Conservation (phyloP, 2,113 vertebrate species). For the Tapirus terrestris region DNA sequence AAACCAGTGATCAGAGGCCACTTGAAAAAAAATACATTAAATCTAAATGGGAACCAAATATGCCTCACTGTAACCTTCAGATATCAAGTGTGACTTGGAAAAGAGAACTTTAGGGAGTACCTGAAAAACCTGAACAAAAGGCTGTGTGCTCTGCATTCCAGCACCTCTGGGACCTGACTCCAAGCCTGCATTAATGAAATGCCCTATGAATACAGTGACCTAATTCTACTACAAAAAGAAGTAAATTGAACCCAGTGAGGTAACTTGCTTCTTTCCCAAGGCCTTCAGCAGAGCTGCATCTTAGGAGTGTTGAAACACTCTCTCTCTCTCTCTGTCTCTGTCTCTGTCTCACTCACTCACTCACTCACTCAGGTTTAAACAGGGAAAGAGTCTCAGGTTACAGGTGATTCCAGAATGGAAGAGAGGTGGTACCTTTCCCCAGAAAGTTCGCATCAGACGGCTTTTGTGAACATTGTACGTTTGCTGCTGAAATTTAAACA, state of each 20-base stretch:
- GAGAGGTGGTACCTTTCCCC: neutral
- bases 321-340: too few species aligned
- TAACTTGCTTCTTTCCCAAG: neutral
- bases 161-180: neutral
- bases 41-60: neutral
- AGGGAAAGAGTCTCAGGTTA: neutral
- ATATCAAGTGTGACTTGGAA: neutral
- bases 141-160: neutral
- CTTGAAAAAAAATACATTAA: neutral
- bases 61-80: neutral
- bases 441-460: neutral
- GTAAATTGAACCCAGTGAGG: neutral
- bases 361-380: rapidly evolving
- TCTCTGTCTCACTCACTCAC: neutral
- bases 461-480: neutral
- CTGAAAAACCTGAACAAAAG: constrained; percentile 46
- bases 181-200: neutral
- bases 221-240: constrained; percentile 34
- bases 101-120: neutral
- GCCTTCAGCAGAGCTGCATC: neutral
- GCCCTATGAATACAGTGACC: constrained; percentile 47
- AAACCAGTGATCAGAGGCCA: neutral
- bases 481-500: neutral
- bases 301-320: neutral
- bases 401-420: neutral